These are phyloP conservation scores for Selenia dentaria DNA, from an alignment of 2,888 invertebrate species.

Conservation along the genomic window DNA sequence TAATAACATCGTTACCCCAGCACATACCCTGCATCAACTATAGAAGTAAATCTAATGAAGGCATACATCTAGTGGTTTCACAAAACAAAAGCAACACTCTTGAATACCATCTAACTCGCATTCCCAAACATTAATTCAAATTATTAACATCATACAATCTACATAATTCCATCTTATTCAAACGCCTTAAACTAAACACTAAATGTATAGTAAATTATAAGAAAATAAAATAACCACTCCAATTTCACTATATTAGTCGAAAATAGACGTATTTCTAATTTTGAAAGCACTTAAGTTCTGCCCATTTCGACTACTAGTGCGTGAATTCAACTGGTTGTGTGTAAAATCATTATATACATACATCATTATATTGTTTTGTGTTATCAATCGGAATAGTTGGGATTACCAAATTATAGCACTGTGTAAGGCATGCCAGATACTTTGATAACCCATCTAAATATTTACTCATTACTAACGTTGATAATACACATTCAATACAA, in stretches of 20 bases:
- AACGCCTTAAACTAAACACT: slow-evolving; percentile 60
- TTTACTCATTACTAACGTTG: slow-evolving; percentile 1
- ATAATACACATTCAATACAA: not conserved
- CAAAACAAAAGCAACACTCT: slow-evolving; percentile 62
- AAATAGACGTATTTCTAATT: slow-evolving; percentile 18
- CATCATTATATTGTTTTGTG: slow-evolving; percentile 57
- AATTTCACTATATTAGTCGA: slow-evolving; percentile 7
- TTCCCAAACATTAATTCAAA: slow-evolving; percentile 64
- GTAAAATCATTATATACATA: slow-evolving; percentile 77
- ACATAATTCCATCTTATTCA: slow-evolving; percentile 61
- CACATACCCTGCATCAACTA: slow-evolving; percentile 38
- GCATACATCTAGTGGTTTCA: slow-evolving; percentile 66
- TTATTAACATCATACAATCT: slow-evolving; percentile 67
- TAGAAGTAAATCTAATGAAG: slow-evolving; percentile 64
- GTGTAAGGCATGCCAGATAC: slow-evolving; percentile 24
- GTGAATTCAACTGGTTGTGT: slow-evolving; percentile 50
- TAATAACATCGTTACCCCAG: slow-evolving; percentile 38
- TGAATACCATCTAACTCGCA: slow-evolving; percentile 57
- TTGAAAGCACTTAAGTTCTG: slow-evolving; percentile 27
- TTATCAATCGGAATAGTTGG: slow-evolving; percentile 29
- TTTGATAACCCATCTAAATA: slow-evolving; percentile 2
- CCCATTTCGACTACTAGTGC: slow-evolving; percentile 23
- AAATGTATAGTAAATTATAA: slow-evolving; percentile 53
- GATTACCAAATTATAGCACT: slow-evolving; percentile 43
- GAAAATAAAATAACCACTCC: slow-evolving; percentile 23